Conservation (phyloP, 2,113 vertebrate genomes). For the Acanthisitta chloris region DNA sequence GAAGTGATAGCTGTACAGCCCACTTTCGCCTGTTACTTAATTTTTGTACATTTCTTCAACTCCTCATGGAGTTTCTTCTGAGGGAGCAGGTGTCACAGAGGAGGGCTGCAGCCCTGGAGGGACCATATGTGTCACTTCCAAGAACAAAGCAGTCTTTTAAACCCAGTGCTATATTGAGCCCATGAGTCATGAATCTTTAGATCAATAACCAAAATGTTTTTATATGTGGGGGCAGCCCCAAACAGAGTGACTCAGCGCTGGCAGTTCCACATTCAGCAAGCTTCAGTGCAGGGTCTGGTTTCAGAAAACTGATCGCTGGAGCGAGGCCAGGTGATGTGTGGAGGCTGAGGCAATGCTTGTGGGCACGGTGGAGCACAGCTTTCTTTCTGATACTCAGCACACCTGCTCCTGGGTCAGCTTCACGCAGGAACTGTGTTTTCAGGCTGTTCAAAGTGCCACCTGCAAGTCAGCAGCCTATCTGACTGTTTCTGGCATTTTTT, state of each 20-base stretch:
- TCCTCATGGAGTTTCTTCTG: neutral
- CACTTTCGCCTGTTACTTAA: neutral
- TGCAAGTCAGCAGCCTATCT: neutral
- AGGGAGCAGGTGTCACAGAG: neutral
- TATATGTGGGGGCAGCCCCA: slow-evolving; percentile 54
- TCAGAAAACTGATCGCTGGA: neutral
- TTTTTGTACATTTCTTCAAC: neutral
- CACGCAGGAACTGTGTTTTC: neutral
- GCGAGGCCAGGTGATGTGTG: neutral
- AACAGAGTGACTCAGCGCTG: neutral
- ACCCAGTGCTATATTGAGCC: neutral
- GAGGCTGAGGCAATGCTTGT: neutral
- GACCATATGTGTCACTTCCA: slow-evolving; percentile 3
- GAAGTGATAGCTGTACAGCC: neutral
- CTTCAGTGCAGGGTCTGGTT: neutral
- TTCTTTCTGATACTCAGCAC: neutral
- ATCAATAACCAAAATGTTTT: slow-evolving; percentile 59
- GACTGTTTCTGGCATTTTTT: neutral
- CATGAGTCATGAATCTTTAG: slow-evolving; percentile 47
- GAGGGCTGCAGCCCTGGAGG: neutral
- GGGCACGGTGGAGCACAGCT: rapidly evolving
- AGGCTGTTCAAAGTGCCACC: rapidly evolving
- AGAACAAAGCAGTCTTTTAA: slow-evolving; percentile 42
- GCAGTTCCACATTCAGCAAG: neutral
- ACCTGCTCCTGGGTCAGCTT: neutral